Percentiles rank a stretch among this genome's conserved stretches.
phyloP scores from a whole-genome alignment of 2,113 vertebrate genomes.

The Sapayoa aenigma region DNA sequence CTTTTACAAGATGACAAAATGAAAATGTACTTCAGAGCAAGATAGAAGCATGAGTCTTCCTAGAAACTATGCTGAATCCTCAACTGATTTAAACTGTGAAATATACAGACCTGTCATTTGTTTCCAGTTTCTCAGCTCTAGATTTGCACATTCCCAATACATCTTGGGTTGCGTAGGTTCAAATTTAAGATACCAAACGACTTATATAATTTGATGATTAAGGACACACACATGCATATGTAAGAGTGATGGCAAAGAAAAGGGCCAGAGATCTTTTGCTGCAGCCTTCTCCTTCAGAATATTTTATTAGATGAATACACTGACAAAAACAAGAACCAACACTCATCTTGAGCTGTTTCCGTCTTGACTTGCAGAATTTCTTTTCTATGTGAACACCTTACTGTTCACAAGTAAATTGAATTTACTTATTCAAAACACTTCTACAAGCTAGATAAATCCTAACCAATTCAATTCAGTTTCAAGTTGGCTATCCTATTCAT shows the following conservation, averaged over 20 bases:
- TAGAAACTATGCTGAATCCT: background rate
- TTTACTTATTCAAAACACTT: background rate
- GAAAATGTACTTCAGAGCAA: background rate
- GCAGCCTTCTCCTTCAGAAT: background rate
- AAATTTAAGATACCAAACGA: background rate
- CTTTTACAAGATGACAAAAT: background rate
- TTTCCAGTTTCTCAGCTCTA: background rate
- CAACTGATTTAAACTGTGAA: background rate
- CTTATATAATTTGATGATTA: background rate
- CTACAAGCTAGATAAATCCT: background rate
- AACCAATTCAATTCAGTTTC: background rate
- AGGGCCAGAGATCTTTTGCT: background rate
- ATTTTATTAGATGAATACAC: background rate
- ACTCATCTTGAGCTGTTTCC: background rate
- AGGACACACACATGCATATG: background rate
- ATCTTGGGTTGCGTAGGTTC: background rate
- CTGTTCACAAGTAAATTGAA: background rate
- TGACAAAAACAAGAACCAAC: background rate
- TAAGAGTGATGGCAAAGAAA: background rate
- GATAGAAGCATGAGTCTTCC: background rate
- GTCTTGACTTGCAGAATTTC: background rate
- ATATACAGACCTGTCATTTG: background rate
- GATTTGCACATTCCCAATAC: background rate
- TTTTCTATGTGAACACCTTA: background rate
- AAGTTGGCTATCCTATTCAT: background rate